These are phyloP conservation scores for Mergus octosetaceus DNA, from an alignment of 2,797 vertebrate genomes.

Conservation along the genomic window DNA sequence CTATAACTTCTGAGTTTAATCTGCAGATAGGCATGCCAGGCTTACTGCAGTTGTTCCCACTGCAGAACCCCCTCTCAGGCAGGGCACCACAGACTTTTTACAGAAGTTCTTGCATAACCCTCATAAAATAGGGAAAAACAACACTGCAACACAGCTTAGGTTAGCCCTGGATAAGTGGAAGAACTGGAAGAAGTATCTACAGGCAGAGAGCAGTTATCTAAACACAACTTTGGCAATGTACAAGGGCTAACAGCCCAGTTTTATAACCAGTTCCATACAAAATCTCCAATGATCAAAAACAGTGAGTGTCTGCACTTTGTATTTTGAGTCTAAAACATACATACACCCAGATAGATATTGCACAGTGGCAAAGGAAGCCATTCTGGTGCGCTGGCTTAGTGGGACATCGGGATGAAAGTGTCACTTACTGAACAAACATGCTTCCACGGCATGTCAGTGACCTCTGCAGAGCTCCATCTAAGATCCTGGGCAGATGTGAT, in stretches of 20 bases:
- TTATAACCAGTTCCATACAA: slow-evolving; percentile 28
- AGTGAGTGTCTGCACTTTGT: not conserved
- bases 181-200: slow-evolving; percentile 20
- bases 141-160: not conserved
- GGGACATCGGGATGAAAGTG: not conserved
- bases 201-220: not conserved
- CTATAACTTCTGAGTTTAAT: slow-evolving; percentile 6
- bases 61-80: not conserved
- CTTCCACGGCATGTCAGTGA: not conserved
- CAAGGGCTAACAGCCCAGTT: not conserved
- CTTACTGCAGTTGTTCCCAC: not conserved
- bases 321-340: not conserved
- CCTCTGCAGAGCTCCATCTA: not conserved
- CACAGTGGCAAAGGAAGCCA: not conserved
- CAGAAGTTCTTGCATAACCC: not conserved
- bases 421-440: slow-evolving; percentile 6
- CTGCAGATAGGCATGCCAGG: not conserved
- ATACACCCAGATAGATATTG: not conserved
- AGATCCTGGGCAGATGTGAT: not conserved
- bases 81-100: not conserved
- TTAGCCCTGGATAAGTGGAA: not conserved
- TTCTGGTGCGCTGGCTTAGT: not conserved
- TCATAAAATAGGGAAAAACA: not conserved
- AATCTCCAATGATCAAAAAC: not conserved
- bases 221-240: not conserved